Conservation (phyloP, 30 jellyfish, hydroid and myxozoan species). For the Rhopilema esculentum region DNA sequence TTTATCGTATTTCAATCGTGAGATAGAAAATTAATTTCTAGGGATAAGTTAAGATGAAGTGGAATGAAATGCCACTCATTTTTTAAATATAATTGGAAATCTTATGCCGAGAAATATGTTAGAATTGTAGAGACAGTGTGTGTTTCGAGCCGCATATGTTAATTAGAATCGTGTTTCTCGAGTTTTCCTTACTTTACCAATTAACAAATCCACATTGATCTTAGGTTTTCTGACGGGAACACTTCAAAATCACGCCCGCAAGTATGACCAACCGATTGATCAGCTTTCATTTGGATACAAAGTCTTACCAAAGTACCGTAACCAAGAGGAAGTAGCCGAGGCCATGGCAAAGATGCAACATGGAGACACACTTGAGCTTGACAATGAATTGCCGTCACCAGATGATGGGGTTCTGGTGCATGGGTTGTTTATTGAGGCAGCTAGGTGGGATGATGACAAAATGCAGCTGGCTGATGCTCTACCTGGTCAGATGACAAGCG, state of each 20-base stretch:
- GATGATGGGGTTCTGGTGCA: conserved; percentile 96
- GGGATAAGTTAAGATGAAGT: too few species aligned
- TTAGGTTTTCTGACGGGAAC: conserved; percentile 96
- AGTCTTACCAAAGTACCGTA: conserved; percentile 67
- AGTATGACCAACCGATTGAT: conserved; percentile 92
- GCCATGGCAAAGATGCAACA: conserved; percentile 79
- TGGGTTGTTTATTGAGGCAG: conserved; percentile 94
- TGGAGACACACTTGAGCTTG: conserved; percentile 82
- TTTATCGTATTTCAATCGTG: too few species aligned
- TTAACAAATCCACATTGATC: background rate
- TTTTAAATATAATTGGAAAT: too few species aligned
- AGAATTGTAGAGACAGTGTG: too few species aligned
- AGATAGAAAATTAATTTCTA: too few species aligned
- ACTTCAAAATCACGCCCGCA: conserved; percentile 93
- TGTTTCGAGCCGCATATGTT: too few species aligned
- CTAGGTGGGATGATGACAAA: conserved; percentile 90
- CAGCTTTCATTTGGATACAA: conserved; percentile 88
- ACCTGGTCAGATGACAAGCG: conserved; percentile 92
- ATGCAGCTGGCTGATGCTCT: conserved; percentile 90
- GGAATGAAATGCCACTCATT: too few species aligned
- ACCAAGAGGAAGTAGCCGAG: conserved; percentile 87
- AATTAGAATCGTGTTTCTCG: too few species aligned
- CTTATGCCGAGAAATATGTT: too few species aligned
- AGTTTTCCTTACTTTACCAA: too few species aligned
- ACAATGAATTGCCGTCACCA: conserved; percentile 65